Conservation (phyloP, 2,888 invertebrate genomes). For the Apodemia hepburni region DNA sequence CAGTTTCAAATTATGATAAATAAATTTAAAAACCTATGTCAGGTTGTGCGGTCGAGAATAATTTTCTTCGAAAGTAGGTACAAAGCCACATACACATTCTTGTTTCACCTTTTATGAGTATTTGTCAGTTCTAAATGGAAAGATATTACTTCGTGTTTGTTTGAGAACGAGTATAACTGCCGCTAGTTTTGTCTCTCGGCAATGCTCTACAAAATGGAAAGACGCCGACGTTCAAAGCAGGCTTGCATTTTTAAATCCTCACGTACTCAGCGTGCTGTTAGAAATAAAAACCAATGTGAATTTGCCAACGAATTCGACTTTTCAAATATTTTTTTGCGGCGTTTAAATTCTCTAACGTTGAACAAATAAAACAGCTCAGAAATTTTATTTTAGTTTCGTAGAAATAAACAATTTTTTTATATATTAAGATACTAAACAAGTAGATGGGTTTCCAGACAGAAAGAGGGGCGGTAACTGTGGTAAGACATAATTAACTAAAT, state of each 20-base stretch:
- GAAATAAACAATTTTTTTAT: no score
- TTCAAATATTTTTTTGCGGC: constrained; percentile 22
- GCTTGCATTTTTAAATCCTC: constrained; percentile 65
- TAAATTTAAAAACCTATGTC: not conserved
- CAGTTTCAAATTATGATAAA: no score
- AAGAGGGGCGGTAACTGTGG: no score
- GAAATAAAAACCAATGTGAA: constrained; percentile 22
- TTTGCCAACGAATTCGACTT: constrained; percentile 25
- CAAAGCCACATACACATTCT: constrained; percentile 51
- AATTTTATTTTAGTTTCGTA: not conserved
- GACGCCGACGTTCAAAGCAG: constrained; percentile 61
- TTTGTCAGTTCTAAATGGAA: constrained; percentile 65
- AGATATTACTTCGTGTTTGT: constrained; percentile 61
- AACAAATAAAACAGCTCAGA: constrained; percentile 7
- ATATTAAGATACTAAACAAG: no score
- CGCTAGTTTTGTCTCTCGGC: constrained; percentile 69
- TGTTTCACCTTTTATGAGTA: constrained; percentile 65
- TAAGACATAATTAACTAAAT: no score
- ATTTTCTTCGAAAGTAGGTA: constrained; percentile 42
- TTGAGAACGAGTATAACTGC: constrained; percentile 73
- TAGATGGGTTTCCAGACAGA: no score
- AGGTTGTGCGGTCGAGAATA: constrained; percentile 30
- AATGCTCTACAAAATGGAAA: constrained; percentile 66
- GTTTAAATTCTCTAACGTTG: constrained; percentile 17
- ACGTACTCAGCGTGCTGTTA: constrained; percentile 33